These are phyloP conservation scores for Brachyhypopomus occidentalis DNA, from an alignment of 2,113 vertebrate species.

Conservation along the genomic window DNA sequence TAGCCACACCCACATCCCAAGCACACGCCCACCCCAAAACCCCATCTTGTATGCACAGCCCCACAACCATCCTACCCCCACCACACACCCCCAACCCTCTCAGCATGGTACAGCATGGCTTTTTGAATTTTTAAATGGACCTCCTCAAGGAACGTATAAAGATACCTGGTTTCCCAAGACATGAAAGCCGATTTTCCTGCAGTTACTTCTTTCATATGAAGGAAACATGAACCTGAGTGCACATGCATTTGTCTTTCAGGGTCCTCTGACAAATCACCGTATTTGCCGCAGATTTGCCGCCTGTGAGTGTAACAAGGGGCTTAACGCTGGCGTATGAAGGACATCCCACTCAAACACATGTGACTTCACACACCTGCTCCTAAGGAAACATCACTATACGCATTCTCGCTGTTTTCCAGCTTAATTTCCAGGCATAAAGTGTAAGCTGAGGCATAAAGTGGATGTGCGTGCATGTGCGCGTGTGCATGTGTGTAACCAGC, in stretches of 20 bases:
- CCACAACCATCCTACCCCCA: too few relatives aligned
- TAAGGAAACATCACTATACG: not conserved
- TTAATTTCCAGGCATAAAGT: not conserved
- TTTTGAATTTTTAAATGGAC: conserved; percentile 9
- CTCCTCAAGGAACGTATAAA: conserved; percentile 5
- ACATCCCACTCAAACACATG: not conserved
- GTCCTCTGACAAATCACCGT: not conserved
- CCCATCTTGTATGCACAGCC: not conserved
- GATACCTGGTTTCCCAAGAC: not conserved
- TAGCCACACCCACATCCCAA: too few relatives aligned
- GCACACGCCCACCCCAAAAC: too few relatives aligned
- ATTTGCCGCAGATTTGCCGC: not conserved
- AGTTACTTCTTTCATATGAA: conserved; percentile 28
- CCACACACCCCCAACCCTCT: too few relatives aligned
- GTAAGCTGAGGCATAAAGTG: not conserved
- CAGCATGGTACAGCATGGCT: not conserved
- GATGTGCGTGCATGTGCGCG: not conserved
- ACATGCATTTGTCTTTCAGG: conserved; percentile 19
- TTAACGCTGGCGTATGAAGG: not conserved
- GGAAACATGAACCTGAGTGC: not conserved
- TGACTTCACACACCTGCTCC: not conserved
- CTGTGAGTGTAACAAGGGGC: not conserved
- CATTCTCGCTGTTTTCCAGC: not conserved
- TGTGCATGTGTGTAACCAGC: not conserved
- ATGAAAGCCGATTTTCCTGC: conserved; percentile 23